A percentile compares a stretch with the other conserved stretches of the same genome.
phyloP scores from a whole-genome alignment of 1,140 invertebrate genomes.

The Zaprionus vittiger region DNA sequence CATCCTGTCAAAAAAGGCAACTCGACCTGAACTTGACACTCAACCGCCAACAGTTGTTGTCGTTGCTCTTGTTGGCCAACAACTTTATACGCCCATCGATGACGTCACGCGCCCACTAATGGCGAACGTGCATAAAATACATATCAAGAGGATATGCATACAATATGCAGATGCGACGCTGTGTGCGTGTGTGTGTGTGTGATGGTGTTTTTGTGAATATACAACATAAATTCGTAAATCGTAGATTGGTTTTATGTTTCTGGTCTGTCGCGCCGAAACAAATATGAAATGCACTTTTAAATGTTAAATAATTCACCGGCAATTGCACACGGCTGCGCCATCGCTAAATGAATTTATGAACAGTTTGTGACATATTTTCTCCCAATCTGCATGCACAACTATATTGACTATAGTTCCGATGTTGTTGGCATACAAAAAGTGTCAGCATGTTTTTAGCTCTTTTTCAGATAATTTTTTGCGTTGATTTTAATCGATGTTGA shows the following conservation, averaged over 20 bases:
- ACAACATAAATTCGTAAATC: constrained; percentile 22
- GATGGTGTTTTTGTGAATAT: too few species aligned
- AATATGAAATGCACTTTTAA: constrained; percentile 62
- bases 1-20: constrained; percentile 42
- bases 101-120: constrained; percentile 53
- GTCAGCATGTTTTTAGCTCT: constrained; percentile 16
- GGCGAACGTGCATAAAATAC: constrained; percentile 61
- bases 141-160: constrained; percentile 8
- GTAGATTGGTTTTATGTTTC: constrained; percentile 43
- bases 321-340: constrained; percentile 42
- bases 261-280: constrained; percentile 46
- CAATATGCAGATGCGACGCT: constrained; percentile 7
- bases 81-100: constrained; percentile 46
- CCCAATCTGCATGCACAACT: constrained; percentile 7
- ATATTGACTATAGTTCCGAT: constrained; percentile 3
- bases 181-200: not conserved
- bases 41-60: constrained; percentile 23
- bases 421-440: constrained; percentile 21
- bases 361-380: constrained; percentile 66
- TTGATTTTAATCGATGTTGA: constrained; percentile 33
- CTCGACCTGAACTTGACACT: constrained; percentile 57
- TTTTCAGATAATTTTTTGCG: constrained; percentile 42
- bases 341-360: constrained; percentile 64
- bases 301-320: constrained; percentile 61
- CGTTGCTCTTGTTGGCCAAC: constrained; percentile 10